Evolutionary conservation across 92 coral and sea anemone species (phyloP), one percentile per base, ranked within the genome.

Genomic region (Bergia puertoricense): DNA sequence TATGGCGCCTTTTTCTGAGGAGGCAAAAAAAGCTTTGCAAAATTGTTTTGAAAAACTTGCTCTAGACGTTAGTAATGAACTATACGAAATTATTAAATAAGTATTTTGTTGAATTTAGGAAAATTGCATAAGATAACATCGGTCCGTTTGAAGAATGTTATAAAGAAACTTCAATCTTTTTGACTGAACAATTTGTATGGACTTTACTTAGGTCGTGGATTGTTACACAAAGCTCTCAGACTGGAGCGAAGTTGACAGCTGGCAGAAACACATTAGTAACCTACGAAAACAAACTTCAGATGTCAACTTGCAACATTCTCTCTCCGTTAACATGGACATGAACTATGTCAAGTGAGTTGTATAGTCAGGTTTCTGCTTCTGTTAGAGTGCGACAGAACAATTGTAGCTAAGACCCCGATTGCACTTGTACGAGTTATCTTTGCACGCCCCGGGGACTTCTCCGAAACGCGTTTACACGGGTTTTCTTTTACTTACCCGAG

Each of bases 171-270:
- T 16, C n/a, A 40, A 42, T 14, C 50, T 14, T 6, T 40, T 84
- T 74, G 9, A 22, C 30, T 13, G 37, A 54, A n/a, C 40, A n/a
- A 2, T n/a, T 86, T 76, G 7, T 57, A 8, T 41, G 11, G 8
- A 9, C 50, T 45, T 54, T 43, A 6, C 57, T 2, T 37, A 96
- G 99, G 96, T 95, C 20, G 89, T 93, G 42, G 98, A 97, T 88
- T 97, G 98, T 66, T 97, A 97, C 88, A 77, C 90, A 65, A 97
- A 94, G 95, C 90, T 97, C 45, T 91, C 99, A 41, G 95, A 93
- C 13, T 97, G 99, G 99, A 90, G 74, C 77, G 99, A 97, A 78
- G 99, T 97, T 6, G 94, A 94, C 66, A 94, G 92, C 62, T 97
- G 99, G 99, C 98, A 97, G 92, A 95, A 95, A 56, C 94, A 94